Conservation (phyloP, 1,140 invertebrate genomes). For the Gryon sp. region DNA sequence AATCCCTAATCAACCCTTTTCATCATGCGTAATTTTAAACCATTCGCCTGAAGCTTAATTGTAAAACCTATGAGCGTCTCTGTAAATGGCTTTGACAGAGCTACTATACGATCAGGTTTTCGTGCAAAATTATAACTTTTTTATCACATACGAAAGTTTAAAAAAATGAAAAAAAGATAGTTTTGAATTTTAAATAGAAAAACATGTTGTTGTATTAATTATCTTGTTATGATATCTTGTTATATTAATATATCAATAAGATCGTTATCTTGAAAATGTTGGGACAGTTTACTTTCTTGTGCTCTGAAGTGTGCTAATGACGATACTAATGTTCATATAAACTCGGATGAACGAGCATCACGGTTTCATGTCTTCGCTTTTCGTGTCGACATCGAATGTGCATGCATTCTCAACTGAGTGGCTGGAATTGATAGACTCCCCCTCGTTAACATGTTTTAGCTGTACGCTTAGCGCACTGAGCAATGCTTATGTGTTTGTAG, state of each 20-base stretch:
- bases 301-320: conserved; percentile 63
- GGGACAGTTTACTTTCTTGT: conserved; percentile 49
- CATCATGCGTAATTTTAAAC: conserved; percentile 77
- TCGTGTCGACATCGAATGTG: conserved; percentile 62
- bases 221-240: too few relatives aligned
- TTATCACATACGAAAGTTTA: background rate
- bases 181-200: too few relatives aligned
- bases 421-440: conserved; percentile 75
- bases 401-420: conserved; percentile 66
- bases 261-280: conserved; percentile 18
- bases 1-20: conserved; percentile 80
- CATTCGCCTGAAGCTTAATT: conserved; percentile 57
- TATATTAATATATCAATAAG: too few relatives aligned
- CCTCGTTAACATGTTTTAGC: conserved; percentile 72
- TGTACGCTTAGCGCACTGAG: conserved; percentile 53
- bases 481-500: conserved; percentile 57
- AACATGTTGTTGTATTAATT: too few relatives aligned
- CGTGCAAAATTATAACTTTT: background rate
- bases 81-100: conserved; percentile 16
- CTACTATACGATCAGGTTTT: conserved; percentile 4
- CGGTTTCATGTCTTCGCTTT: conserved; percentile 64
- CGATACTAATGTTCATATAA: conserved; percentile 63
- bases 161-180: background rate
- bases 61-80: conserved; percentile 48
- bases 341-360: conserved; percentile 65